Base-by-base conservation (phyloP, 2,797 vertebrate genomes). In the Coccyzus lansbergi region DNA sequence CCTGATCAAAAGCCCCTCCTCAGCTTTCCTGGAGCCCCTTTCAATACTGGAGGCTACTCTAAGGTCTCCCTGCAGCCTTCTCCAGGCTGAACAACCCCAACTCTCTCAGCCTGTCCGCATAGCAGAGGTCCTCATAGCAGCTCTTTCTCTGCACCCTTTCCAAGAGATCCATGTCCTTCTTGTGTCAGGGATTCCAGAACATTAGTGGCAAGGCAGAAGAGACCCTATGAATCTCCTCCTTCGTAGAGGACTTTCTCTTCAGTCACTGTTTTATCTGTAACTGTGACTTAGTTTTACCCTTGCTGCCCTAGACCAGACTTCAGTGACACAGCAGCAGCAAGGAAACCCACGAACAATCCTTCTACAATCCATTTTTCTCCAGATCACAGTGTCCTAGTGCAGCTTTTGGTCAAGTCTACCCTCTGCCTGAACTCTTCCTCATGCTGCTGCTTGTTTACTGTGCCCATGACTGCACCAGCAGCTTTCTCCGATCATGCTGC, bases 401-500 rank as follows among this genome's bases (percentile, higher is more conserved):
- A 75, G 44, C 28, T 4, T 1, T 44, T 58, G 64, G 28, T 16
- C 60, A 59, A 68, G 18, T 20, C 48, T 83, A 34, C 29, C 21
- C 18, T 72, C 56, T 78, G 14, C 33, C 26, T 74, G 77, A 67
- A 19, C 38, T 51, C 28, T 49, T 70, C 34, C 28, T 83, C 18
- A 2, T 29, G 29, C 75, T 71, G n/a, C 51, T 25, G 11, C 7
- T 12, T 34, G n/a, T 44, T 87, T 18, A 15, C 18, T 31, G 25
- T 31, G 13, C 19, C 46, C 2, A 0, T 21, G 20, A 31, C 40
- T 0, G 0, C 48, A 49, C 9, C 62, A 53, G 10, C 33, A 42
- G 34, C 68, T 86, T 78, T 58, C 12, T 25, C 42, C 1, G 0
- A 22, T 56, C 38, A 7, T 29, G 46, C 25, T 67, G 16, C 46